Conservation (phyloP, 2,888 invertebrate genomes). For the Esperia sulphurella region DNA sequence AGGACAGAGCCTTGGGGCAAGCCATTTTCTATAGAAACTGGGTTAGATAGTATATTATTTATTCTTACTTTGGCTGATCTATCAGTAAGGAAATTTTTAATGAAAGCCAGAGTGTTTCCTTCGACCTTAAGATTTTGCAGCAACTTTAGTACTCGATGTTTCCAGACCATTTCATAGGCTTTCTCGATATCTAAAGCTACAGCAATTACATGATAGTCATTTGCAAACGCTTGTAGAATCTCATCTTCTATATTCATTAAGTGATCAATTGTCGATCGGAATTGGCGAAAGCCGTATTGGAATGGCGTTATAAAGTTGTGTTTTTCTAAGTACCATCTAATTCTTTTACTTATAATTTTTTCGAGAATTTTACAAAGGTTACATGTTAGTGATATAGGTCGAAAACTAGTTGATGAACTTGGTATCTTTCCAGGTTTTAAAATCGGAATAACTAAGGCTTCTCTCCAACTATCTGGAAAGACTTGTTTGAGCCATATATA, state of each 20-base stretch:
- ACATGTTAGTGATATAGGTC: conserved; percentile 14
- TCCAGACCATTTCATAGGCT: conserved; percentile 18
- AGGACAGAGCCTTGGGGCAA: too few relatives aligned
- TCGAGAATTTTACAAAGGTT: conserved; percentile 12
- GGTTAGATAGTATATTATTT: too few relatives aligned
- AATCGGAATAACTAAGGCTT: conserved; percentile 17
- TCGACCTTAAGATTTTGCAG: too few relatives aligned
- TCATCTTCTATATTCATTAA: conserved; percentile 12
- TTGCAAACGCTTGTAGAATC: conserved; percentile 11
- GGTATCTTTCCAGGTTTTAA: conserved; percentile 14
- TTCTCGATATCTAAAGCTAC: conserved; percentile 16
- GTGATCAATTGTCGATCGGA: conserved; percentile 13
- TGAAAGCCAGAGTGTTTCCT: too few relatives aligned
- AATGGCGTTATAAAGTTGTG: conserved; percentile 5
- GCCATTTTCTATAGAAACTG: too few relatives aligned
- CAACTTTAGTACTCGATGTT: conserved; percentile 11
- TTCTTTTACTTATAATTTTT: conserved; percentile 15
- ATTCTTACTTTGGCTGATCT: too few relatives aligned
- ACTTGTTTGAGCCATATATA: conserved; percentile 9
- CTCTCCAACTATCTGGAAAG: conserved; percentile 16
- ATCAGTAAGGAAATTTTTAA: too few relatives aligned
- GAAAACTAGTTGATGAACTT: conserved; percentile 7
- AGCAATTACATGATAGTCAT: conserved; percentile 8
- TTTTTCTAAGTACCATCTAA: conserved; percentile 12
- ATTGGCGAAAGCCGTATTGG: conserved; percentile 16